Base-by-base conservation (phyloP, 2,888 invertebrate genomes). In the Lasius fuliginosus region DNA sequence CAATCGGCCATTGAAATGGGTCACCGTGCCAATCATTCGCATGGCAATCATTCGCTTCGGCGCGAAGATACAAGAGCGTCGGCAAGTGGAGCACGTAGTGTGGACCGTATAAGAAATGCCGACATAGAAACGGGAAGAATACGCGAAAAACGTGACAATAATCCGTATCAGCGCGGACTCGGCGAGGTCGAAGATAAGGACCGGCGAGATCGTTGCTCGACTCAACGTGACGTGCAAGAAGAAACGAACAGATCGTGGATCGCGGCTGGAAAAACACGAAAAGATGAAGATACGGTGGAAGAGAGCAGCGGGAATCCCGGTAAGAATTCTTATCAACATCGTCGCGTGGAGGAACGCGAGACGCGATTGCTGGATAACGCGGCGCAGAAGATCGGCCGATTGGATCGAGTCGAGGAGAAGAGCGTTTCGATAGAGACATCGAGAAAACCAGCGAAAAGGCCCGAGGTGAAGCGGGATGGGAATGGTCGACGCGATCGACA, bases 81-180 rank as follows among this genome's bases (percentile, higher is more conserved):
- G 42, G 30, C 79, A 42, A 42, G 46, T 58, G 58, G 12, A 58
- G 79, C 46, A 76, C 65, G 76, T 82, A 82, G 67, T 5, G 58
- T 18, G 27, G 65, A 2, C 18, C 53, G 56, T 60, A 33, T 62
- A 62, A 74, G 30, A 36, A 67, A 36, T 62, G 65, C 58, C 77
- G 69, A 42, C 83, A 68, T 65, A 11, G 56, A 75, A 56, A 3
- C 49, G 49, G 23, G 33, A 53, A 82, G 81, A 67, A 81, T 85
- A 85, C 88, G 75, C 56, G 74, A 42, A 65, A n/a, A 58, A 85
- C 88, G 88, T 86, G 89, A 83, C 68, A 76, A 85, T 71, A 82
- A 49, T 62, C 76, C 68, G 9, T 62, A 58, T 73, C 71, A 60
- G 73, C 60, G n/a, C 36, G 30, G 58, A 56, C 68, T 12, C 23